Percentiles rank a stretch among this genome's conserved stretches.
Evolutionary conservation across 2,888 invertebrate species (phyloP).

Genomic region (Gerris lacustris): DNA sequence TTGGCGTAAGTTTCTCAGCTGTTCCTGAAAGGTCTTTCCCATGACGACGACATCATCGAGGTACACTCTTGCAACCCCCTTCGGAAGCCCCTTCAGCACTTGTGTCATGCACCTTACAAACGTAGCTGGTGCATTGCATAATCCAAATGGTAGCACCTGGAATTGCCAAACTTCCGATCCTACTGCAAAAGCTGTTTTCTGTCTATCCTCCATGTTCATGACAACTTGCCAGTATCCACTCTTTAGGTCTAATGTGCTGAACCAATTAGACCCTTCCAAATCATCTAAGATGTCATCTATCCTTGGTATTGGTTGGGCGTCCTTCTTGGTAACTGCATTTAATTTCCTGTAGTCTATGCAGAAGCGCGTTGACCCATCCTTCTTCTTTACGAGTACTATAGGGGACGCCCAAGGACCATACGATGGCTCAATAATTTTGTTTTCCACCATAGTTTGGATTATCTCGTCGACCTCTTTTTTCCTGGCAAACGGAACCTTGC

Average conservation of each 20-base stretch:
- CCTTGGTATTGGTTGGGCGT: conserved; percentile 1
- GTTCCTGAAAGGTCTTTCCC: background rate
- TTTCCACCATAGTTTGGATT: too few species aligned
- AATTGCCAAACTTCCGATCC: conserved; percentile 8
- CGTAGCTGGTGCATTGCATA: too few species aligned
- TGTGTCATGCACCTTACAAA: background rate
- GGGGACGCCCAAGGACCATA: background rate
- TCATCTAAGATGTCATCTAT: conserved; percentile 2
- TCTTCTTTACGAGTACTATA: background rate
- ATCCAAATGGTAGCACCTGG: background rate
- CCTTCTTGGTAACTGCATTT: background rate
- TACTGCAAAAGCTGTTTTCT: conserved; percentile 14
- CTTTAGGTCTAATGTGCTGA: background rate
- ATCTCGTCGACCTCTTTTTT: too few species aligned
- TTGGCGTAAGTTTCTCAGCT: background rate
- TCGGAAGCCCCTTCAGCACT: background rate
- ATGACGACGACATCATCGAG: conserved; percentile 14
- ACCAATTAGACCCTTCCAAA: background rate
- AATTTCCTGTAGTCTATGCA: background rate
- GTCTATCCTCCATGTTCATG: conserved; percentile 4
- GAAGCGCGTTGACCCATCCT: conserved; percentile 1
- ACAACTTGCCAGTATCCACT: conserved; percentile 9
- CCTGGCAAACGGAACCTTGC: too few species aligned
- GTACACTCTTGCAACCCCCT: background rate
- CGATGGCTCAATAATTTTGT: background rate